Percentiles rank a stretch among this genome's conserved stretches.
These are phyloP conservation scores for Cantharis lateralis DNA, from an alignment of 2,888 invertebrate species.

Conservation along the genomic window DNA sequence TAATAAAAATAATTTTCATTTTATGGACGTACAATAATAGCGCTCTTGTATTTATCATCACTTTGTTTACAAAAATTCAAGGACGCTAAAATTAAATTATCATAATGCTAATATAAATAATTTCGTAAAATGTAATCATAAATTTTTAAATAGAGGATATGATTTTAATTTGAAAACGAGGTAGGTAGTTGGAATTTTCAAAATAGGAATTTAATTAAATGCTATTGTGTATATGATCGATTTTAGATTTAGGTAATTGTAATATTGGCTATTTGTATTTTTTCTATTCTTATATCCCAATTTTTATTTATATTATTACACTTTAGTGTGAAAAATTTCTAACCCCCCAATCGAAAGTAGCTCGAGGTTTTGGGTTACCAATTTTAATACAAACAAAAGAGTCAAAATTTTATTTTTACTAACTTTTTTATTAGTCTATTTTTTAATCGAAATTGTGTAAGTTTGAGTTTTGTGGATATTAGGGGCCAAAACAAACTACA, in stretches of 20 bases:
- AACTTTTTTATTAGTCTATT: neutral
- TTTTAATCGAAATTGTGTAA: neutral
- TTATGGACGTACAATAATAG: neutral
- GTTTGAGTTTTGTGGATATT: neutral
- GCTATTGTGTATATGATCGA: slow-evolving; percentile 22
- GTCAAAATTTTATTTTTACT: neutral
- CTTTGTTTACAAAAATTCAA: neutral
- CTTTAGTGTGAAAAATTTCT: neutral
- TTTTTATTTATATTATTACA: neutral
- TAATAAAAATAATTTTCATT: neutral
- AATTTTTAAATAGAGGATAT: neutral
- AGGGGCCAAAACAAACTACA: neutral
- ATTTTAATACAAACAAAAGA: neutral
- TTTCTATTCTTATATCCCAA: slow-evolving; percentile 2
- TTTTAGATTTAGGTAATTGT: slow-evolving; percentile 10
- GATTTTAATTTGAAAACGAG: neutral
- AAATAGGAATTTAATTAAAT: slow-evolving; percentile 20
- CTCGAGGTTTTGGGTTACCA: neutral
- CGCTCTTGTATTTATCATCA: neutral
- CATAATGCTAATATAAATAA: neutral
- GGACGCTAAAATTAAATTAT: neutral
- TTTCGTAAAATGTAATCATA: neutral
- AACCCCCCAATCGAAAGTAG: neutral
- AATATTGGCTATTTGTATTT: slow-evolving; percentile 21
- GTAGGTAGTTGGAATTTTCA: slow-evolving; percentile 5